Percentiles rank a stretch among this genome's conserved stretches.
Conservation (phyloP, 1,140 invertebrate genomes). For the Dendrolimus punctatus region DNA sequence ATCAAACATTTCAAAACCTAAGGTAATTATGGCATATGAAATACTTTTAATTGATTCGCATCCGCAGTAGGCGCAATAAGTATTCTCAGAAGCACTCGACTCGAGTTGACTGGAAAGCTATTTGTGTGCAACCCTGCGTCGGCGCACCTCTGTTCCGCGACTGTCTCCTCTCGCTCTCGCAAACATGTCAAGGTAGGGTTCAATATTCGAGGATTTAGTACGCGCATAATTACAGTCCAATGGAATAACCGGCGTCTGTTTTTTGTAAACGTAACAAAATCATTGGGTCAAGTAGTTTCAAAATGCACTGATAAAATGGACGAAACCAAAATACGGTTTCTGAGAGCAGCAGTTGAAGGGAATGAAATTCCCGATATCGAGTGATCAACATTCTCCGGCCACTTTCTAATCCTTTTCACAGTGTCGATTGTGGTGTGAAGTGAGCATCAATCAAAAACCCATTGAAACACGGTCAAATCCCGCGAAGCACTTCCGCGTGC, state of each 20-base stretch:
- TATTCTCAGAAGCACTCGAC: conserved; percentile 53
- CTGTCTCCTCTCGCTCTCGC: conserved; percentile 45
- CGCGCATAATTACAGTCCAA: conserved; percentile 44
- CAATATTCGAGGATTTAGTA: conserved; percentile 65
- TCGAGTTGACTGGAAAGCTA: conserved; percentile 49
- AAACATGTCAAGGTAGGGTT: conserved; percentile 70
- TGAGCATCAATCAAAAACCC: conserved; percentile 44
- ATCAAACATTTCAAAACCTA: too few species aligned
- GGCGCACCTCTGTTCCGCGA: conserved; percentile 45
- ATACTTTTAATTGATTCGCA: conserved; percentile 18
- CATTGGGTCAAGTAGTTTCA: conserved; percentile 37
- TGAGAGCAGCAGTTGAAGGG: conserved; percentile 10
- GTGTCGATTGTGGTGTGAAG: conserved; percentile 19
- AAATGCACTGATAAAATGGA: not conserved
- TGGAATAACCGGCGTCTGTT: conserved; percentile 45
- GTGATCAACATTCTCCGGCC: conserved; percentile 14
- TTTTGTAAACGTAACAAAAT: conserved; percentile 43
- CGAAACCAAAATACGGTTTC: not conserved
- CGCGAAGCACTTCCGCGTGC: conserved; percentile 50
- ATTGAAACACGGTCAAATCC: conserved; percentile 61
- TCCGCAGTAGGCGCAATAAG: conserved; percentile 19
- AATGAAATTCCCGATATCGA: conserved; percentile 13
- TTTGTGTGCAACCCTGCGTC: conserved; percentile 61
- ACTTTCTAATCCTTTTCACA: conserved; percentile 42
- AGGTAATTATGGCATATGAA: not conserved